Evolutionary conservation across 1,140 invertebrate species (phyloP), one percentile per base, ranked within the genome.

Genomic region (Heliconius congener): DNA sequence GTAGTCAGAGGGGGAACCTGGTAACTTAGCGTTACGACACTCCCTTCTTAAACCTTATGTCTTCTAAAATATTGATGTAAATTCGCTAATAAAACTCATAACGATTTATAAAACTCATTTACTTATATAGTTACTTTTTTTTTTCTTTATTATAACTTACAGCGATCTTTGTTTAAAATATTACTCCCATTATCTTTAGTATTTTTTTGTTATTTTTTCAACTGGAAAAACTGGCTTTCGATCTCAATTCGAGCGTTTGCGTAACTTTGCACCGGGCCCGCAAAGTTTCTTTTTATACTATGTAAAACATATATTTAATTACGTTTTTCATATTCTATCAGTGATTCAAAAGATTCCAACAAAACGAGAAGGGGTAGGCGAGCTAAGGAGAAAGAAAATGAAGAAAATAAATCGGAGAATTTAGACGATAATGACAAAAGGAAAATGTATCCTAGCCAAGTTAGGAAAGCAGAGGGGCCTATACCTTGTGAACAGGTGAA

Each of bases 401-500:
- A 66, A 74, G 39, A 50, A 50, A 42, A 23, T 11, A 55, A 39
- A n/a, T 27, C 16, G 19, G 78, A 80, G 19, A 55, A 30, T 3
- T n/a, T 19, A 23, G 79, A 81, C 8, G 71, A 78, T 9, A 50
- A 42, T 11, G 76, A 78, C 11, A 73, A 86, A 60, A 84, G 80
- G 57, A 84, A 76, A 60, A 27, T 79, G 23, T 90, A 87, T 42
- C 87, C 87, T 0, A 88, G 86, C 42, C 89, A 88, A 76, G 78
- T 88, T 72, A 80, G 88, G 76, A 90, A 87, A 57, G 85, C 86
- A 0, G 90, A 91, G 18, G 91, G 90, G 1, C 90, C 91, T 1
- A 91, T 93, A 84, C 88, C 90, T 0, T 93, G 91, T 39, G 91
- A 93, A 84, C 91, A 93, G 88, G 91, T 93, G 39, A 74, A 13